These are phyloP conservation scores for Hydra vulgaris DNA, from an alignment of 30 jellyfish, hydroid and myxozoan genomes.

Conservation along the genomic window DNA sequence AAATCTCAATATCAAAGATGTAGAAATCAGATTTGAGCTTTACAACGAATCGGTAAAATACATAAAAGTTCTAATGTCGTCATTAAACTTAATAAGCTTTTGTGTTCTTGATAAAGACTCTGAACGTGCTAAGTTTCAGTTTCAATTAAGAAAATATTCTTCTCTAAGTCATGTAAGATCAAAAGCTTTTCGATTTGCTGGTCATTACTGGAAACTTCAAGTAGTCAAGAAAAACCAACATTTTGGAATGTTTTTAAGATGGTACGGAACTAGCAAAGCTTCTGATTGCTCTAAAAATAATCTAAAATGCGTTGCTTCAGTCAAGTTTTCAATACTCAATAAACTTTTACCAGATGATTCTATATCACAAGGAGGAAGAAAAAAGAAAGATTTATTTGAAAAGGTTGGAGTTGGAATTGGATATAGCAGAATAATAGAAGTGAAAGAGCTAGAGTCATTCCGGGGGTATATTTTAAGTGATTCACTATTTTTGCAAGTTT, in stretches of 20 bases:
- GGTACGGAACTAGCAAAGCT: slow-evolving; percentile 53
- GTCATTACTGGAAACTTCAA: slow-evolving; percentile 90
- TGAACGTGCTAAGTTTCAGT: slow-evolving; percentile 9
- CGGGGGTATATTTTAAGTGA: slow-evolving; percentile 63
- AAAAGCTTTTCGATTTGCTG: slow-evolving; percentile 50
- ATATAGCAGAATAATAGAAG: slow-evolving; percentile 51
- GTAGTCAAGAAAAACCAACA: slow-evolving; percentile 39
- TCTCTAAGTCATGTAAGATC: slow-evolving; percentile 35
- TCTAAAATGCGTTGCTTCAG: slow-evolving; percentile 52
- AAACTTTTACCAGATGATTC: slow-evolving; percentile 36
- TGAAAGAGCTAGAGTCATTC: slow-evolving; percentile 28
- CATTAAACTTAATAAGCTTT: background rate
- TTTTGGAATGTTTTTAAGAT: slow-evolving; percentile 78
- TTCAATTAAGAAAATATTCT: background rate
- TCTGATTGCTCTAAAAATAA: slow-evolving; percentile 17
- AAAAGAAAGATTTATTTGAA: slow-evolving; percentile 55
- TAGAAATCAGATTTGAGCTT: background rate
- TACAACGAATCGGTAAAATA: too few relatives aligned
- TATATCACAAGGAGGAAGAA: slow-evolving; percentile 45
- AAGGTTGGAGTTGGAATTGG: slow-evolving; percentile 80
- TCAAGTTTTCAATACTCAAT: slow-evolving; percentile 44
- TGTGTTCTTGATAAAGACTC: slow-evolving; percentile 23
- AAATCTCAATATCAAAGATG: background rate
- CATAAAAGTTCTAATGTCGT: background rate
- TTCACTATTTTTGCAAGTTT: slow-evolving; percentile 39